Evolutionary conservation across 2,113 vertebrate species (phyloP), one percentile per base, ranked within the genome.

Genomic region (Urocitellus parryii): DNA sequence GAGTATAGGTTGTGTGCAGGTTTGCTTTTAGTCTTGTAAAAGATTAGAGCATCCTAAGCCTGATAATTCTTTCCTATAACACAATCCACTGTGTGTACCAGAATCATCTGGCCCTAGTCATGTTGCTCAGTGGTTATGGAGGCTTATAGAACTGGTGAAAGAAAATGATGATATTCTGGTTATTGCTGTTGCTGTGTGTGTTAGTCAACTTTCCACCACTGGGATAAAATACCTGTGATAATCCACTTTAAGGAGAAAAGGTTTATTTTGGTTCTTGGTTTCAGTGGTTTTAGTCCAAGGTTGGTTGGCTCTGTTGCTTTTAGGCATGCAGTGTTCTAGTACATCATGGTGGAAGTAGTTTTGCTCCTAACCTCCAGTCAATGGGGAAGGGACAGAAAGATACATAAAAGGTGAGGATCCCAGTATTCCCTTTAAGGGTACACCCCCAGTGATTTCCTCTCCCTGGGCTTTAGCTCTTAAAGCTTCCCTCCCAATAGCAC

Each of bases 31-130:
- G 48, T 79, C 73, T 88, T 39, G 51, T 13, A 39, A n/a, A 74
- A 67, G 34, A 81, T 39, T 68, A 67, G 18, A 7, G 11, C 25
- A 32, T n/a, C 12, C 56, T 74, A 65, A 61, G 22, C 4, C 82
- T 73, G 53, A 63, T 4, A 42, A 67, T 53, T 11, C 8, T 74
- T 56, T 85, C 20, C 37, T n/a, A 27, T 34, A n/a, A 4, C 4
- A 27, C 20, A 78, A 42, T 6, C 22, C 14, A 13, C 10, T 22
- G 0, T 48, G 45, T 27, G 10, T 42, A 27, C 0, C 2, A 29
- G 4, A 5, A 22, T 51, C 48, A 25, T n/a, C 11, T 83, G 58
- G 37, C 39, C 53, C 13, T 24, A 13, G 16, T 17, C 37, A n/a
- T 4, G 3, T 4, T 63, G 27, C n/a, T 11, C 12, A 24, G 8